Conservation (phyloP, 2,113 vertebrate genomes). For the Dolichotis patagonum region DNA sequence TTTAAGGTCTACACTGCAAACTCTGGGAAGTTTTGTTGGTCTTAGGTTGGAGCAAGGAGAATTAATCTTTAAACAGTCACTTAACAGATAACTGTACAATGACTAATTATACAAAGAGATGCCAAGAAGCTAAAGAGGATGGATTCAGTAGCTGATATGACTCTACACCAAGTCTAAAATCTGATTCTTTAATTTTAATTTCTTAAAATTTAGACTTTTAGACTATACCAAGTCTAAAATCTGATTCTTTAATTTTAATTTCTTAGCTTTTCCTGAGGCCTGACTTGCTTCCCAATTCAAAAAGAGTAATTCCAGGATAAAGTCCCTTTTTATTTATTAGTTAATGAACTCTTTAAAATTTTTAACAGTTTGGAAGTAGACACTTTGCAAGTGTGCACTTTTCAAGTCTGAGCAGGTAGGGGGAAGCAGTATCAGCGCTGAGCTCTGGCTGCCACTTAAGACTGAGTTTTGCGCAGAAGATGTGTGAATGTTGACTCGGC, state of each 20-base stretch:
- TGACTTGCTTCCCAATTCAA: slow-evolving; percentile 1
- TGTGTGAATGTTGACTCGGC: not conserved
- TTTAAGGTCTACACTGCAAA: not conserved
- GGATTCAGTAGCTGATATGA: not conserved
- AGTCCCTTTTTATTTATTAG: not conserved
- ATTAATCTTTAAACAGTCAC: not conserved
- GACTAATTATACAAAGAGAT: not conserved
- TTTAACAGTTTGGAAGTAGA: not conserved
- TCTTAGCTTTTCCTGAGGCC: not conserved
- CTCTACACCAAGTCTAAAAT: not conserved
- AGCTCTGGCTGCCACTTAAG: not conserved
- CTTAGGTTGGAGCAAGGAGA: not conserved
- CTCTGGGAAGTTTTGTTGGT: not conserved
- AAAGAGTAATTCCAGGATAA: slow-evolving; percentile 14
- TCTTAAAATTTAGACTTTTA: too few species aligned
- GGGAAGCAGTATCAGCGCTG: not conserved
- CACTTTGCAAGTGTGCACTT: not conserved
- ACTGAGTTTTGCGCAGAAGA: not conserved
- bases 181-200: not conserved
- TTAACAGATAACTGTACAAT: not conserved
- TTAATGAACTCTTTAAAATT: slow-evolving; percentile 46
- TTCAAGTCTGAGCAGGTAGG: not conserved
- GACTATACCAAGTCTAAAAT: not conserved
- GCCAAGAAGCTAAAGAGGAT: not conserved
- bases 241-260: not conserved